Evolutionary conservation across 2,797 vertebrate species (phyloP).

Genomic region (Lacerta agilis): DNA sequence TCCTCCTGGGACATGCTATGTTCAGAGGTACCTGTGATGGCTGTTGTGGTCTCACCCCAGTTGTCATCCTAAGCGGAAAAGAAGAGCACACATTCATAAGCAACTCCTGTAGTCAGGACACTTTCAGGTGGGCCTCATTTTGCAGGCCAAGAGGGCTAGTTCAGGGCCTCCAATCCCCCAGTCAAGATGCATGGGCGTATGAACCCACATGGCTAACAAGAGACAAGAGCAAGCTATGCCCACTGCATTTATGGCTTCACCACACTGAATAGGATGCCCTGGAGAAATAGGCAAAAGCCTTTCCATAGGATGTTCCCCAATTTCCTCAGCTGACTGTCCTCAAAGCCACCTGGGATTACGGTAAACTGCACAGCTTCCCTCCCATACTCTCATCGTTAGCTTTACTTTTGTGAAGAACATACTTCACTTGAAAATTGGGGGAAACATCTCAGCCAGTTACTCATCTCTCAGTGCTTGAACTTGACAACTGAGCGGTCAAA

Average conservation of each 20-base stretch:
- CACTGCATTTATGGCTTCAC: neutral
- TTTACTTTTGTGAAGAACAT: neutral
- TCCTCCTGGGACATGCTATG: conserved; percentile 96
- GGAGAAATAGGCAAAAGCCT: neutral
- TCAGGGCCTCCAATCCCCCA: neutral
- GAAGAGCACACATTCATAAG: neutral
- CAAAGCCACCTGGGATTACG: no score
- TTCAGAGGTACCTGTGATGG: conserved; percentile 95
- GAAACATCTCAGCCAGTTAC: neutral
- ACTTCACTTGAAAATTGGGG: neutral
- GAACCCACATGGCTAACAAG: neutral
- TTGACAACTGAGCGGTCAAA: neutral
- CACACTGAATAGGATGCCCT: neutral
- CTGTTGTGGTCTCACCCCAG: conserved; percentile 98
- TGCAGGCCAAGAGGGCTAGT: neutral
- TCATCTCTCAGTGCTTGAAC: neutral
- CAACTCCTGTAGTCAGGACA: neutral
- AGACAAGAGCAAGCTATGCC: neutral
- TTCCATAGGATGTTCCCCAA: neutral
- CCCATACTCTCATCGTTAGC: neutral
- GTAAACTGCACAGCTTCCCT: neutral
- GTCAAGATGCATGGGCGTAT: neutral
- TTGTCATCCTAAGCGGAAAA: conserved; percentile 89
- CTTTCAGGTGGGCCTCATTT: neutral
- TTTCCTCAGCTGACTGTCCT: neutral